Evolutionary conservation across 2,888 invertebrate species (phyloP), one percentile per base, ranked within the genome.

Genomic region (Fragum whitleyi): DNA sequence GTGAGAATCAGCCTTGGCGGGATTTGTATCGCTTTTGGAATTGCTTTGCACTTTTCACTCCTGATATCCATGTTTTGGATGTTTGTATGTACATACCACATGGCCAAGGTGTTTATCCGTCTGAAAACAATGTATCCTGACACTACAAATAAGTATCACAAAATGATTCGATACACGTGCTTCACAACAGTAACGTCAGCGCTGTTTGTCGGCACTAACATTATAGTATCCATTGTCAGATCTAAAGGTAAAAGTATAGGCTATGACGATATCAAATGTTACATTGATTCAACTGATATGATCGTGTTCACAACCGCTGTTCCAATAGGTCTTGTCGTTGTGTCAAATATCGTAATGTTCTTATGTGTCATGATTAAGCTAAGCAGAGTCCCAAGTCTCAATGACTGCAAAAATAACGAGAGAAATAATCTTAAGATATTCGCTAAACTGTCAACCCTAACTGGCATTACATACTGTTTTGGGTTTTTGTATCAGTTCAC

Each of bases 391-490:
- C 81, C 84, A 5, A 69, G 67, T 28, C 55, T 84, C 23, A 65
- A 67, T 1, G 55, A 57, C 26, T 47, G 51, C 21, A 79, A 67
- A 3, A 74, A 61, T 11, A 55, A 69, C 57, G 79, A 84, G 26
- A 61, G 79, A 26, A 72, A 77, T 23, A 79, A 81, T 26, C n/a
- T 84, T 16, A n/a, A 69, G 14, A 81, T 84, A 28, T 84, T 77
- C 55, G 59, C 61, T 6, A 84, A 81, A 28, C 67, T 84, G 0
- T 84, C 84, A 0, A 77, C 79, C 1, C n/a, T 84, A 9, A 84
- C 84, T 19, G 84, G 81, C 0, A 32, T 79, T 19, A 79, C 81
- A 2, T 84, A 79, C 78, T 53, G 70, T 5, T 81, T 84, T 74
- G 84, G 73, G 0, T 79, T 81, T 57, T 14, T 84, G 28, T 81